Percentiles rank a stretch among this genome's conserved stretches.
Conservation (phyloP, 2,797 vertebrate species). For the Anabas testudineus region DNA sequence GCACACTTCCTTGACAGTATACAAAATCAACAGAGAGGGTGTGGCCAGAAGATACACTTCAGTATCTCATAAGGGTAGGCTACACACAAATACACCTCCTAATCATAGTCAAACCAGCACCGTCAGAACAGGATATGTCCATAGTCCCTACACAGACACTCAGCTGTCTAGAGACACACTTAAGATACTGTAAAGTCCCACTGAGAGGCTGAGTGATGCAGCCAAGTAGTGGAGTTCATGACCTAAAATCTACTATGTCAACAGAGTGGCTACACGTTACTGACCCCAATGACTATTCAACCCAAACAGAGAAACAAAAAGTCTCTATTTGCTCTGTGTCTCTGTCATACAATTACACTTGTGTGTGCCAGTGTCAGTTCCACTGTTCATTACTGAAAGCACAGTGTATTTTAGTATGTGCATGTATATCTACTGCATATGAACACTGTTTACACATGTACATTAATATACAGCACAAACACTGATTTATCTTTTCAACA, state of each 20-base stretch:
- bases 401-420: constrained; percentile 2
- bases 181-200: constrained; percentile 40
- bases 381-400: background rate
- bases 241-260: constrained; percentile 60
- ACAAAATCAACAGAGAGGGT: constrained; percentile 34
- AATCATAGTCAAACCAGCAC: constrained; percentile 23
- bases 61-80: constrained; percentile 1
- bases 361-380: background rate
- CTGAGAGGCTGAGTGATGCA: constrained; percentile 39
- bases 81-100: constrained; percentile 21
- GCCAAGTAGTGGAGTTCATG: constrained; percentile 60
- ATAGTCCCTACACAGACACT: constrained; percentile 17
- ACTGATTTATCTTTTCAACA: background rate
- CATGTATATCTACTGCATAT: background rate
- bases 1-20: background rate
- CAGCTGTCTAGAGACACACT: constrained; percentile 33
- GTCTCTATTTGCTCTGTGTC: constrained; percentile 2
- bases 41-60: constrained; percentile 24
- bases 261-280: constrained; percentile 53
- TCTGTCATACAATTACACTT: constrained; percentile 1
- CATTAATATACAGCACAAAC: background rate
- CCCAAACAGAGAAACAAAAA: constrained; percentile 54
- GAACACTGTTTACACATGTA: background rate
- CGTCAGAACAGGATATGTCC: constrained; percentile 49
- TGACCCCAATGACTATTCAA: constrained; percentile 68